Base-by-base conservation (phyloP, 2,888 invertebrate genomes). In the Spilarctia lutea region DNA sequence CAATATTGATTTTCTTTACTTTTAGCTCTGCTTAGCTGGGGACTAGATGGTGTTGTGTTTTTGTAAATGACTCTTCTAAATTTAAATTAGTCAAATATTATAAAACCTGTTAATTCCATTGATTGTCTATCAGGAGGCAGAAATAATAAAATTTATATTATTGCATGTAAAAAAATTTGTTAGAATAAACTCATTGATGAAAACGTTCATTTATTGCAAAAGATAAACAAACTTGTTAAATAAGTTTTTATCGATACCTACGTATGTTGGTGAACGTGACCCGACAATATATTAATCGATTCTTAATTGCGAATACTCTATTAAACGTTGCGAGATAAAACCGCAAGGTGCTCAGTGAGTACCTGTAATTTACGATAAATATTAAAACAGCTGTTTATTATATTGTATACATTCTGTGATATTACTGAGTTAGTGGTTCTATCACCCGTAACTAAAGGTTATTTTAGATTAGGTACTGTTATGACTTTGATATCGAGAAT, bases 231-330 rank as follows among this genome's bases (percentile, higher is more conserved):
- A 79, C 79, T 71, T 76, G 79, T 79, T 79, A 74, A 82, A 81
- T 72, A 75, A 81, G 74, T 80, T 75, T 79, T 91, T 91, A 92
- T 93, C 92, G 82, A 63, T 84, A n/a, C n/a, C n/a, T n/a, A 82
- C 83, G 79, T 88, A 91, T 90, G 93, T 93, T 92, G 88, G 91
- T 92, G 89, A 94, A 94, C 94, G 94, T 94, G 94, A 94, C 92
- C 89, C 84, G 86, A 88, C 82, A 86, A 86, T 85, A 79, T 81
- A 91, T 90, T 94, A 95, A 96, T 95, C 86, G 95, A 87, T 95
- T 95, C 92, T 96, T 96, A 96, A 96, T 95, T 94, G 94, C 95
- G 81, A 95, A 95, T 92, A 91, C 86, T 86, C 88, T 86, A 94
- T 94, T 94, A 93, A 88, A 89, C 85, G 84, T 87, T 87, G 88